Percentiles rank a stretch among this genome's conserved stretches.
Evolutionary conservation across 2,888 invertebrate genomes (phyloP).

Genomic region (Aelia acuminata): DNA sequence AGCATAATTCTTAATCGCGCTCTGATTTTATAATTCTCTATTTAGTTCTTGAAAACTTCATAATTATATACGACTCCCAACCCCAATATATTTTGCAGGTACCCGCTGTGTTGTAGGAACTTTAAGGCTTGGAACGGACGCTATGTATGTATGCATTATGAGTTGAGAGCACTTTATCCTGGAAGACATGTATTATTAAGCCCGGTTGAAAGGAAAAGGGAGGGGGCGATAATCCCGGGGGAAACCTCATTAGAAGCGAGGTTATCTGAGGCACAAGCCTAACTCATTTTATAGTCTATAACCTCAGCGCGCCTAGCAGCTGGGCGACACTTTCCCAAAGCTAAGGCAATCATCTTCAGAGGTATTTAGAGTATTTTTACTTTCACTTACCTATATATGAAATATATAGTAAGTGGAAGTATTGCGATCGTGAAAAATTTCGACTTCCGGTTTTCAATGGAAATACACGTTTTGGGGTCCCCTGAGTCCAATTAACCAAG

Average conservation of each 20-base stretch:
- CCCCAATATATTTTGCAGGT: background rate
- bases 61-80: too few species aligned
- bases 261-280: conserved; percentile 18
- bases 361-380: too few species aligned
- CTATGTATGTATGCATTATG: conserved; percentile 44
- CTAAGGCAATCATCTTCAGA: background rate
- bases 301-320: background rate
- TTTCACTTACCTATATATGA: too few species aligned
- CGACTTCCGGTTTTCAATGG: too few species aligned
- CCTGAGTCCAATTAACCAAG: too few species aligned
- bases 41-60: too few species aligned
- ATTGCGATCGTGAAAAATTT: too few species aligned
- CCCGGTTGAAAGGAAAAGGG: conserved; percentile 48
- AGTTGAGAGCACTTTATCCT: conserved; percentile 42
- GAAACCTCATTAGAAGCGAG: conserved; percentile 49
- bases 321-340: background rate
- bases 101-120: background rate
- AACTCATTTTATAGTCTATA: conserved; percentile 59
- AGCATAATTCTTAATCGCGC: too few species aligned
- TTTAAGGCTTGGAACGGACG: background rate
- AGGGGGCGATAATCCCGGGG: conserved; percentile 24
- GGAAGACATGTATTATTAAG: conserved; percentile 47
- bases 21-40: too few species aligned
- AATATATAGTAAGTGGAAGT: too few species aligned
- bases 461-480: too few species aligned